Conservation (phyloP, 2,888 invertebrate genomes). For the Prenolepis imparis region DNA sequence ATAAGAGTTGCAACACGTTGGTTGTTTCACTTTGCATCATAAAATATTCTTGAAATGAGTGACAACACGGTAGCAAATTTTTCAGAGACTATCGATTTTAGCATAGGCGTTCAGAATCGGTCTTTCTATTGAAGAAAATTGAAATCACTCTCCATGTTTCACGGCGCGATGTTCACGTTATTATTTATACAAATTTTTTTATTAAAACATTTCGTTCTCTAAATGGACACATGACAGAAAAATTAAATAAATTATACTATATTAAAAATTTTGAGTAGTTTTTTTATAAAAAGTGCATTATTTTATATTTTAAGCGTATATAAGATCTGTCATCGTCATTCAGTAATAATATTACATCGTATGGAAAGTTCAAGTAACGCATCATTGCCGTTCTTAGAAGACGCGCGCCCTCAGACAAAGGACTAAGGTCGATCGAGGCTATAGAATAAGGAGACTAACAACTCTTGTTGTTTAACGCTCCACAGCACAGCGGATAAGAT, state of each 20-base stretch:
- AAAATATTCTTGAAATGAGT: constrained; percentile 38
- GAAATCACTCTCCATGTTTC: background rate
- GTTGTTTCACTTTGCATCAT: constrained; percentile 17
- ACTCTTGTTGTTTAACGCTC: constrained; percentile 74
- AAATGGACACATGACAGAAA: background rate
- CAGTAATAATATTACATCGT: background rate
- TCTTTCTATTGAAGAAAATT: background rate
- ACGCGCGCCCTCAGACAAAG: constrained; percentile 20
- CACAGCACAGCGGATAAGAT: constrained; percentile 65
- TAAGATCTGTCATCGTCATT: constrained; percentile 30
- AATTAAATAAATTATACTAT: background rate
- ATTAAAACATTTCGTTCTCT: background rate
- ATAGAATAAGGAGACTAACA: constrained; percentile 73
- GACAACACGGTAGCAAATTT: constrained; percentile 13
- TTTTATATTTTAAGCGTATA: constrained; percentile 6
- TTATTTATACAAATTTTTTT: constrained; percentile 4
- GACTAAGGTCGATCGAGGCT: constrained; percentile 46
- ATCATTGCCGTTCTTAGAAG: constrained; percentile 38
- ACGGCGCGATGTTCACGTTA: background rate
- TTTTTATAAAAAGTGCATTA: background rate
- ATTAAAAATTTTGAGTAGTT: background rate
- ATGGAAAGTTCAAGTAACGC: constrained; percentile 35
- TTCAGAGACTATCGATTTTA: constrained; percentile 10
- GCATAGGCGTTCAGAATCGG: background rate
- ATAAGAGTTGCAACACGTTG: constrained; percentile 39